These are phyloP conservation scores for Capitulum mitella DNA, from an alignment of 2,888 invertebrate species.

Conservation along the genomic window DNA sequence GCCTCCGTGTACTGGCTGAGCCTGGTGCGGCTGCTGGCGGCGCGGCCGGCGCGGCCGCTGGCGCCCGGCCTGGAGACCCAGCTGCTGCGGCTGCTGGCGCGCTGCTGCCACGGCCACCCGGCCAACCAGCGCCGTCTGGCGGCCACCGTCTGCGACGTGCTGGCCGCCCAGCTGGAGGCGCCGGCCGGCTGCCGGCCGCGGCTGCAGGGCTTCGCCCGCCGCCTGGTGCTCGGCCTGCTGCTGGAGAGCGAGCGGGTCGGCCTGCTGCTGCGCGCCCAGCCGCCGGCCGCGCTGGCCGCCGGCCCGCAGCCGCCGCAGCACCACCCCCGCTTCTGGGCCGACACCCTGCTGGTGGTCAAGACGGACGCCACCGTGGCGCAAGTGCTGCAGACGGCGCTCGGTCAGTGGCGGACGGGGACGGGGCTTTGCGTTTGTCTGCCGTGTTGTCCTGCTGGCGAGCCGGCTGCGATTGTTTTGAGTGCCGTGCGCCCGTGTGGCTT, in stretches of 20 bases:
- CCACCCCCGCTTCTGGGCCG: constrained; percentile 66
- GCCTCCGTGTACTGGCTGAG: constrained; percentile 82
- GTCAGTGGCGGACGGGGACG: constrained; percentile 40
- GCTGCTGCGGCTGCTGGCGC: constrained; percentile 71
- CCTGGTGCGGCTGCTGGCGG: constrained; percentile 63
- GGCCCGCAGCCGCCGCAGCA: constrained; percentile 35
- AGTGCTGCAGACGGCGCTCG: constrained; percentile 55
- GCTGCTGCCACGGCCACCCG: constrained; percentile 75
- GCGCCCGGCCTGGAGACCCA: constrained; percentile 46
- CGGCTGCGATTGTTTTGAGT: too few relatives aligned
- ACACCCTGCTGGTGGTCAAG: constrained; percentile 63
- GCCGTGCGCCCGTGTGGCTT: too few relatives aligned
- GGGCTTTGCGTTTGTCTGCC: too few relatives aligned
- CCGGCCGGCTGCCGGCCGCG: constrained; percentile 34
- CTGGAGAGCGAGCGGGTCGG: constrained; percentile 76
- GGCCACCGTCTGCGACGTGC: constrained; percentile 65
- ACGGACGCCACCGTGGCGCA: constrained; percentile 66
- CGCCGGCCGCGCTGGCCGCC: constrained; percentile 32
- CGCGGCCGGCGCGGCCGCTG: constrained; percentile 39
- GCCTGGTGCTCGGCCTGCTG: constrained; percentile 74
- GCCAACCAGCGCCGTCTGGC: constrained; percentile 77
- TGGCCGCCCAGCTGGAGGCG: constrained; percentile 40
- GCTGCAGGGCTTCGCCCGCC: constrained; percentile 69
- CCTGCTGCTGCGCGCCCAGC: constrained; percentile 56
- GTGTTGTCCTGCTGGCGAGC: too few relatives aligned